Conservation (phyloP, 37 sponge, comb jelly and placozoan genomes). For the Dysidea cf. avara region DNA sequence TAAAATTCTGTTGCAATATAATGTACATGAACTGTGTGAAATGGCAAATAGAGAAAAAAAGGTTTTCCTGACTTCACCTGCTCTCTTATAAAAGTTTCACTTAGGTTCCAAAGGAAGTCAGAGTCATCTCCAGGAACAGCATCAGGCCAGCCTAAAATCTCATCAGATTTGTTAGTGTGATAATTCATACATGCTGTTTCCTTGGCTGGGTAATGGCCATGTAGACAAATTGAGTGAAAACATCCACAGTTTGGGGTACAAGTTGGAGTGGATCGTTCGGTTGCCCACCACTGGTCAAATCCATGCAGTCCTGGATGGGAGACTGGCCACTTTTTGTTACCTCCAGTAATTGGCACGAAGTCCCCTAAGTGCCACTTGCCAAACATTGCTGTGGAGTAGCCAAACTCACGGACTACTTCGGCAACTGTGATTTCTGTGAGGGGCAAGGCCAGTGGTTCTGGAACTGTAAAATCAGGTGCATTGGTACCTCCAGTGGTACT, state of each 20-base stretch:
- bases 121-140: conserved; percentile 55
- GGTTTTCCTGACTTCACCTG: conserved; percentile 14
- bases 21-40: conserved; percentile 62
- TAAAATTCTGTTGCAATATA: conserved; percentile 50
- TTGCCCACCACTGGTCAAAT: conserved; percentile 58
- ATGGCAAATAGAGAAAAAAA: conserved; percentile 64
- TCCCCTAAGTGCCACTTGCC: conserved; percentile 78
- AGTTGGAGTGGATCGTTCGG: conserved; percentile 56
- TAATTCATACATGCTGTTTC: conserved; percentile 54
- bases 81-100: conserved; percentile 17
- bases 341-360: conserved; percentile 26
- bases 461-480: conserved; percentile 29
- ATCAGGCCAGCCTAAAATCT: not conserved
- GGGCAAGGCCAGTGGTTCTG: conserved; percentile 51
- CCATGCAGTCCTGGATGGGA: conserved; percentile 69
- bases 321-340: conserved; percentile 68
- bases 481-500: conserved; percentile 53
- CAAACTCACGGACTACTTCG: conserved; percentile 41
- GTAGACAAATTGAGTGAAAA: conserved; percentile 33
- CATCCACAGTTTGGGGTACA: conserved; percentile 64
- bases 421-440: conserved; percentile 54
- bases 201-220: conserved; percentile 44
- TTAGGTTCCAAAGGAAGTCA: conserved; percentile 29
- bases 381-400: conserved; percentile 53
- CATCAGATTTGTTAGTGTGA: conserved; percentile 18